Percentiles rank a stretch among this genome's conserved stretches.
Evolutionary conservation across 2,797 vertebrate species (phyloP).

Genomic region (Notamacropus eugenii): DNA sequence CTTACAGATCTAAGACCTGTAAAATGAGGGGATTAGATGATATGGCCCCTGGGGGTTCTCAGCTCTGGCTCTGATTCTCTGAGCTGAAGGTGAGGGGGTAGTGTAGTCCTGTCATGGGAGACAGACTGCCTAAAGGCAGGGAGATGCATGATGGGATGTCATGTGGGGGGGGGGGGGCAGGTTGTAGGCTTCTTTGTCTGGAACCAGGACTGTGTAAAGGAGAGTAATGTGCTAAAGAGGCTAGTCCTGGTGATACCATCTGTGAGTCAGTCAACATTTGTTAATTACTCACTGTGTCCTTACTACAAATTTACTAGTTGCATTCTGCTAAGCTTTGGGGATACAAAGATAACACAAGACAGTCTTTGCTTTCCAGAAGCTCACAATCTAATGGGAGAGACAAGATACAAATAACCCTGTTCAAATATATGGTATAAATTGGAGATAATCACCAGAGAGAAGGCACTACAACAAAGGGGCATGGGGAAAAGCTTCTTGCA

Average conservation of each 20-base stretch:
- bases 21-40: not conserved
- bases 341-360: not conserved
- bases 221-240: not conserved
- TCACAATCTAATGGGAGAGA: not conserved
- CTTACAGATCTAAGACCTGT: not conserved
- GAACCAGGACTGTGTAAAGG: not conserved
- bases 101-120: not conserved
- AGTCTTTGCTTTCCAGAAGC: not conserved
- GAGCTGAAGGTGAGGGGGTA: not conserved
- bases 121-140: not conserved
- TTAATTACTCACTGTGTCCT: not conserved
- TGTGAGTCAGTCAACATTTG: not conserved
- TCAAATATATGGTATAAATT: not conserved
- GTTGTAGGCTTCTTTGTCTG: not conserved
- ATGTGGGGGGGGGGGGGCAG: not conserved
- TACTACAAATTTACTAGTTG: not conserved
- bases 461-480: not conserved
- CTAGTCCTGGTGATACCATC: not conserved
- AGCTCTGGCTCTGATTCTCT: no score
- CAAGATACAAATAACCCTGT: not conserved
- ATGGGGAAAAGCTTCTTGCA: not conserved
- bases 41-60: not conserved
- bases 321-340: not conserved
- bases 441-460: not conserved
- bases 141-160: not conserved